These are phyloP conservation scores for Scomberomorus guttatus DNA, from an alignment of 2,797 vertebrate species.

Conservation along the genomic window DNA sequence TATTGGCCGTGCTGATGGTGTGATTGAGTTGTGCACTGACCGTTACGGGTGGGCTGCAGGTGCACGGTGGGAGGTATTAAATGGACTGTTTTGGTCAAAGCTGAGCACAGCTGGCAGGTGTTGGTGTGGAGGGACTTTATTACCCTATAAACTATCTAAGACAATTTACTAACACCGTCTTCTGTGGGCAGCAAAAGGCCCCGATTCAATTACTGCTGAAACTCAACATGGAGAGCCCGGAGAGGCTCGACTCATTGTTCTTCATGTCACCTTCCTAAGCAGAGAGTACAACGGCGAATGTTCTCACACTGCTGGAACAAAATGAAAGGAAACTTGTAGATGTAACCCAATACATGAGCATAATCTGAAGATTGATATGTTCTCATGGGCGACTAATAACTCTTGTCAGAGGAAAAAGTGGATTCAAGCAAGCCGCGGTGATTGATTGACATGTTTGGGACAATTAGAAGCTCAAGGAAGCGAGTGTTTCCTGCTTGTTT, in stretches of 20 bases:
- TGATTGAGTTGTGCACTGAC: constrained; percentile 45
- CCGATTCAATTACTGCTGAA: constrained; percentile 73
- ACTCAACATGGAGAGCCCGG: constrained; percentile 47
- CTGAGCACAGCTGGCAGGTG: constrained; percentile 81
- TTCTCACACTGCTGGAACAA: constrained; percentile 38
- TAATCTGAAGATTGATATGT: constrained; percentile 39
- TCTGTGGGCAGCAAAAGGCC: constrained; percentile 64
- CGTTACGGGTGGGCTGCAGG: constrained; percentile 73
- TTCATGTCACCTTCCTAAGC: constrained; percentile 64
- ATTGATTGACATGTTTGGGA: constrained; percentile 79
- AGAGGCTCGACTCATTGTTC: constrained; percentile 63
- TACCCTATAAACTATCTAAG: constrained; percentile 78
- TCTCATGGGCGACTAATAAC: constrained; percentile 56
- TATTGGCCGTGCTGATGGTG: constrained; percentile 23
- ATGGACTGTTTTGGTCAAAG: constrained; percentile 67
- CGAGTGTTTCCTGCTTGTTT: constrained; percentile 66
- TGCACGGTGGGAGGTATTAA: constrained; percentile 75
- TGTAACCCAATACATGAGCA: constrained; percentile 23
- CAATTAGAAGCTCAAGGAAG: constrained; percentile 75
- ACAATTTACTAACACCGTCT: constrained; percentile 74
- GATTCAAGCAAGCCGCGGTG: constrained; percentile 36
- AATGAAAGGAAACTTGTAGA: constrained; percentile 45
- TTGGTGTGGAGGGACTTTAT: constrained; percentile 77
- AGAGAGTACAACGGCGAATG: constrained; percentile 31
- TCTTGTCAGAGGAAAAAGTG: constrained; percentile 27